Conservation (phyloP, 2,888 invertebrate genomes). For the Drosophila melanocephala region DNA sequence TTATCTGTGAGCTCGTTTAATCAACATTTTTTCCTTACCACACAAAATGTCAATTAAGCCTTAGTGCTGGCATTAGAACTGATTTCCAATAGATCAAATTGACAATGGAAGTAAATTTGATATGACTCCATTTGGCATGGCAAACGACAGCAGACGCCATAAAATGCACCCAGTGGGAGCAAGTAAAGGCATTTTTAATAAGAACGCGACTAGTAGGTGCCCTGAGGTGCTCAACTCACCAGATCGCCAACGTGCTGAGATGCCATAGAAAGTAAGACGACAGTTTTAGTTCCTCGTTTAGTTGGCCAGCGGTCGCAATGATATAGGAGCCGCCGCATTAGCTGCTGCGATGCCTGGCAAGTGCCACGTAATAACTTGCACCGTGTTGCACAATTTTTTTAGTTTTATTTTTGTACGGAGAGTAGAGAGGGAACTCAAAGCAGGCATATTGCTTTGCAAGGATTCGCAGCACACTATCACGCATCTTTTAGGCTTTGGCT, state of each 20-base stretch:
- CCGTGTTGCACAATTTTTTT: slow-evolving; percentile 48
- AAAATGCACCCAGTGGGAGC: slow-evolving; percentile 11
- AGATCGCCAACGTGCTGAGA: slow-evolving; percentile 13
- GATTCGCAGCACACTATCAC: slow-evolving; percentile 45
- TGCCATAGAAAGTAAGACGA: slow-evolving; percentile 58
- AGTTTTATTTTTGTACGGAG: slow-evolving; percentile 6
- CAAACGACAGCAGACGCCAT: slow-evolving; percentile 25
- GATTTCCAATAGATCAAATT: slow-evolving; percentile 10
- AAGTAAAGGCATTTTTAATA: slow-evolving; percentile 52
- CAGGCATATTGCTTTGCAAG: slow-evolving; percentile 54
- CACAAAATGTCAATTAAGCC: slow-evolving; percentile 33
- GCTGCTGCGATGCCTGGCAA: slow-evolving; percentile 16
- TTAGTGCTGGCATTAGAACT: not conserved
- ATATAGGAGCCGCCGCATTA: slow-evolving; percentile 27
- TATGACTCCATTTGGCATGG: slow-evolving; percentile 17
- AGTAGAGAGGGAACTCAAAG: not conserved
- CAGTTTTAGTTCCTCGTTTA: slow-evolving; percentile 45
- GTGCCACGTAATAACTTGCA: slow-evolving; percentile 59
- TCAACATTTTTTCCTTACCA: not conserved
- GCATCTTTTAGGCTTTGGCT: slow-evolving; percentile 38
- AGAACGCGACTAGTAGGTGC: slow-evolving; percentile 20
- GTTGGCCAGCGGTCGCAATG: slow-evolving; percentile 25
- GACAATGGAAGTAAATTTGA: slow-evolving; percentile 11
- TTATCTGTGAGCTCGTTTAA: not conserved
- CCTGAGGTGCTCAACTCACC: not conserved